Conservation (phyloP, 2,888 invertebrate species). For the Noctua janthina region DNA sequence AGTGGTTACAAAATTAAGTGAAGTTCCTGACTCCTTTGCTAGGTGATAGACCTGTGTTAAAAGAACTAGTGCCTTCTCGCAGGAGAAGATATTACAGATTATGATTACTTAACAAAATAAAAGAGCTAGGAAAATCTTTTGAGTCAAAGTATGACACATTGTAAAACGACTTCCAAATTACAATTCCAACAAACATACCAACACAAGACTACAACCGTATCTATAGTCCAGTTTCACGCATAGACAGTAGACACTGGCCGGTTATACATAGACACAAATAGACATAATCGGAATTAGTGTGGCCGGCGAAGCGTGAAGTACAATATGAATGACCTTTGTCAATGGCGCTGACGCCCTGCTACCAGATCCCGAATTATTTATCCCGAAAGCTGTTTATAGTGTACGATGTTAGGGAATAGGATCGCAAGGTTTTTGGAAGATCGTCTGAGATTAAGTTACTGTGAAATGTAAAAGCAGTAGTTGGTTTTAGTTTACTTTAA, state of each 20-base stretch:
- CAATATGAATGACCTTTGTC: conserved; percentile 89
- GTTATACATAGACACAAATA: conserved; percentile 69
- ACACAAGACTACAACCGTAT: not conserved
- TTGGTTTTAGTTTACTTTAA: not conserved
- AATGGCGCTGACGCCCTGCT: conserved; percentile 81
- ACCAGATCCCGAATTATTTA: conserved; percentile 79
- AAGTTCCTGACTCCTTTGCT: too few species aligned
- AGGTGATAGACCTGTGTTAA: too few species aligned
- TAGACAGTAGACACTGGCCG: conserved; percentile 42
- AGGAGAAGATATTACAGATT: too few species aligned
- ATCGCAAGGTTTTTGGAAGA: not conserved
- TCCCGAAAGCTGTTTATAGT: conserved; percentile 70
- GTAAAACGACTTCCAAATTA: not conserved
- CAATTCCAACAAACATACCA: not conserved
- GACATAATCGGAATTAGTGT: conserved; percentile 85
- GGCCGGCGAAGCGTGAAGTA: conserved; percentile 82
- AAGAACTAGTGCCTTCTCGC: too few species aligned
- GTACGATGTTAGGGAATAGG: conserved; percentile 60
- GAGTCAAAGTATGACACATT: not conserved
- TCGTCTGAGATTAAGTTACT: not conserved
- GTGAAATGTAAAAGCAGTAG: not conserved
- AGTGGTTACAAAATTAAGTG: too few species aligned
- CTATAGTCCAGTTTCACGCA: conserved; percentile 35
- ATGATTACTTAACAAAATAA: too few species aligned
- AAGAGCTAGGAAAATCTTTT: not conserved